phyloP scores from a whole-genome alignment of 2,113 vertebrate genomes.

The Propithecus coquereli region DNA sequence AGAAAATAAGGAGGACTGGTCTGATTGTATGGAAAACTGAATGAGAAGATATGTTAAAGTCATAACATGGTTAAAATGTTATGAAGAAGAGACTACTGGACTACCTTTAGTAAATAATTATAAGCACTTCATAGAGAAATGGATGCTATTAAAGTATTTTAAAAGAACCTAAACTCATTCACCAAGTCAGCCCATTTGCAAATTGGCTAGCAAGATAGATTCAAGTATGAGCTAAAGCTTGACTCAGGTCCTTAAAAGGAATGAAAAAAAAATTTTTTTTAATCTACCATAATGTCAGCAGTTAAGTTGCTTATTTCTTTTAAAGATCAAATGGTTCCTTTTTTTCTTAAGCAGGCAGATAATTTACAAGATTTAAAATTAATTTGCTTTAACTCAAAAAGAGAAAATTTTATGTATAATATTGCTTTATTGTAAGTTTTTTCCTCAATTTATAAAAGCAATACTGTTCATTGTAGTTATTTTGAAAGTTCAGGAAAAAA shows the following conservation, averaged over 20 bases:
- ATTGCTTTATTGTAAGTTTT: neutral
- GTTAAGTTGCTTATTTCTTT: neutral
- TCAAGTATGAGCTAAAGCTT: neutral
- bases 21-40: neutral
- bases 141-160: neutral
- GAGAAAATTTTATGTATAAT: neutral
- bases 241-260: neutral
- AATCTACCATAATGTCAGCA: neutral
- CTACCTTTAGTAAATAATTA: neutral
- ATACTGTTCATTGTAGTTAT: neutral
- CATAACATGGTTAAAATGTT: neutral
- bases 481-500: slow-evolving; percentile 24
- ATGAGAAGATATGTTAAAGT: neutral
- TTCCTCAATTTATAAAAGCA: neutral
- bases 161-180: neutral
- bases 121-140: neutral
- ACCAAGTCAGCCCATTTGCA: neutral
- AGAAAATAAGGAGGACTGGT: neutral
- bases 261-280: neutral
- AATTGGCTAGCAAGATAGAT: neutral
- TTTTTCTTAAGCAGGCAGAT: neutral
- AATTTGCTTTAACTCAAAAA: slow-evolving; percentile 17
- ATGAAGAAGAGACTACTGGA: neutral
- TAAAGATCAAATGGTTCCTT: neutral
- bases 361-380: neutral